These are phyloP conservation scores for Dione vanillae DNA, from an alignment of 2,888 invertebrate species.

Conservation along the genomic window DNA sequence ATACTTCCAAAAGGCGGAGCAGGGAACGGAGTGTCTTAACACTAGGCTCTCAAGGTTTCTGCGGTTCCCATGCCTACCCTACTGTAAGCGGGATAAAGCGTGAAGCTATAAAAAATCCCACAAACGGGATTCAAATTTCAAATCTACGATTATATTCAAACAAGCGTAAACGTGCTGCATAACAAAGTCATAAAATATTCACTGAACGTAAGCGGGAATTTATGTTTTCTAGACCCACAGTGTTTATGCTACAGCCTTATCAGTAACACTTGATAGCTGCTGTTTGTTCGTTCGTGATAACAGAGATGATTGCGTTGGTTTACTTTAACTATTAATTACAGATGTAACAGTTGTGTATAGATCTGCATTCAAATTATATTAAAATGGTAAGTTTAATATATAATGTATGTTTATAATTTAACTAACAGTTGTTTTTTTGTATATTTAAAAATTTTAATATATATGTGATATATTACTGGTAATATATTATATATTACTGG, in stretches of 20 bases:
- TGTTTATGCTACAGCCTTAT: background rate
- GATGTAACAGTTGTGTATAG: slow-evolving; percentile 11
- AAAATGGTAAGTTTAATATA: slow-evolving; percentile 1
- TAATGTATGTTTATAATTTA: background rate
- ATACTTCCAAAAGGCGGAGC: no score
- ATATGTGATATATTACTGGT: no score
- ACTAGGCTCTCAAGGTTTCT: no score
- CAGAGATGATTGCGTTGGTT: slow-evolving; percentile 16
- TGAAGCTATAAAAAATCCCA: no score
- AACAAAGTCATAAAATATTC: background rate
- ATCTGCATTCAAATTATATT: background rate
- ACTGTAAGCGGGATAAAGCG: no score
- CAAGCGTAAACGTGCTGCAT: background rate
- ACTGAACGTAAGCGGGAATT: background rate
- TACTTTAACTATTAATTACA: slow-evolving; percentile 10
- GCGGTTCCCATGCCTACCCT: no score
- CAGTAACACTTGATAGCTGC: slow-evolving; percentile 3
- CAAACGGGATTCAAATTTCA: background rate
- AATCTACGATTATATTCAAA: background rate
- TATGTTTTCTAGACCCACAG: background rate
- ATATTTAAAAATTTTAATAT: no score
- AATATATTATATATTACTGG: no score
- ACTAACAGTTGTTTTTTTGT: no score
- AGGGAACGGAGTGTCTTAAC: no score
- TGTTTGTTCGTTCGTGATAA: slow-evolving; percentile 10